A percentile compares a stretch with the other conserved stretches of the same genome.
Evolutionary conservation across 2,888 invertebrate genomes (phyloP).

Genomic region (Ecdyonurus torrentis): DNA sequence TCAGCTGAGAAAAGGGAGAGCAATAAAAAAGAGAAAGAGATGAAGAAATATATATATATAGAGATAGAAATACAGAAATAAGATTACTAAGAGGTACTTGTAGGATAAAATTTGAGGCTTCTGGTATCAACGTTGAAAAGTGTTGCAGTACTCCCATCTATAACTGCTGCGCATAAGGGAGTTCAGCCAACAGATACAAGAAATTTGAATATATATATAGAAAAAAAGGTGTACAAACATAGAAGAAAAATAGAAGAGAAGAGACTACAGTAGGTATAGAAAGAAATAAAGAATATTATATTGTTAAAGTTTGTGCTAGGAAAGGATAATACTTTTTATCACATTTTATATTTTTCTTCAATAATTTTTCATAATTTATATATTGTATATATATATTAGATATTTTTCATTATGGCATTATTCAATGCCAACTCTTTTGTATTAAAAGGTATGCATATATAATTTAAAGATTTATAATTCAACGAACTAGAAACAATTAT

Average conservation of each 20-base stretch:
- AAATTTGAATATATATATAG: no score
- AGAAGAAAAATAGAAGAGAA: no score
- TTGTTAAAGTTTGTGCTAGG: not conserved
- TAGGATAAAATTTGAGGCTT: not conserved
- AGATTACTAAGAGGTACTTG: not conserved
- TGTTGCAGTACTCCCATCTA: slow-evolving; percentile 14
- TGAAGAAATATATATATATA: not conserved
- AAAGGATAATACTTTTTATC: no score
- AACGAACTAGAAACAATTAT: not conserved
- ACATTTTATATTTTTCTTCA: not conserved
- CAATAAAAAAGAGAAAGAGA: slow-evolving; percentile 6
- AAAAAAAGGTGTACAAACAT: no score
- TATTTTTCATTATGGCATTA: no score
- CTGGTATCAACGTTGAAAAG: not conserved
- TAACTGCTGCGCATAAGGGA: not conserved
- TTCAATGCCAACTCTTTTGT: no score
- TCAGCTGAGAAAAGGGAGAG: slow-evolving; percentile 13
- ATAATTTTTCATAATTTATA: not conserved
- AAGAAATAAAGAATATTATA: not conserved
- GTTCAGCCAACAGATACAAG: not conserved
- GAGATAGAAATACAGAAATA: not conserved
- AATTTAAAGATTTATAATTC: not conserved
- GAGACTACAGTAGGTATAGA: no score
- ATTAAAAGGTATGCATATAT: not conserved
- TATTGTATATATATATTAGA: no score